Conservation (phyloP, 1,140 invertebrate genomes). For the Tyrophagus putrescentiae region DNA sequence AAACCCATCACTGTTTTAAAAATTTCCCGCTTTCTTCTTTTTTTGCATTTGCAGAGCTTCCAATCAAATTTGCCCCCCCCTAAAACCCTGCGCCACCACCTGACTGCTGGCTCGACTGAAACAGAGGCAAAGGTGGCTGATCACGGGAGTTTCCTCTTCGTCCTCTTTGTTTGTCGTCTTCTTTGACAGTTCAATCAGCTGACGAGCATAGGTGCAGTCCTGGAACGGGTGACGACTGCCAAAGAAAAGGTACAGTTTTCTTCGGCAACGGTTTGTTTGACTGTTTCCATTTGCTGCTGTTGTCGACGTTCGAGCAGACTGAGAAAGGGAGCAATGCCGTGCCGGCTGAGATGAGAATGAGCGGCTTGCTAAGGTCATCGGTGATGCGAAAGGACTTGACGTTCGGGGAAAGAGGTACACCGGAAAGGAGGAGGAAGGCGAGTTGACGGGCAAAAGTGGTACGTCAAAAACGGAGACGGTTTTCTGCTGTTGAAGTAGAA, state of each 20-base stretch:
- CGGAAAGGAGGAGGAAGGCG: conserved; percentile 32
- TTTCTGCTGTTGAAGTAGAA: neutral
- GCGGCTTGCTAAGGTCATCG: conserved; percentile 39
- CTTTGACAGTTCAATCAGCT: conserved; percentile 41
- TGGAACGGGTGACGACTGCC: conserved; percentile 51
- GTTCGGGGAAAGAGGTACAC: conserved; percentile 44
- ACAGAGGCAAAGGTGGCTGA: conserved; percentile 43
- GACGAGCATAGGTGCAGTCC: conserved; percentile 46
- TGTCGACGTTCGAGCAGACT: conserved; percentile 38
- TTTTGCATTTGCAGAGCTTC: neutral
- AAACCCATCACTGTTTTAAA: neutral
- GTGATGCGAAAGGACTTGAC: conserved; percentile 43
- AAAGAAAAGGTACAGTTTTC: conserved; percentile 49
- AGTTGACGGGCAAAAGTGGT: neutral
- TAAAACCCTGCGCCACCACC: neutral
- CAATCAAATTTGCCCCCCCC: neutral
- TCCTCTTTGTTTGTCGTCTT: too few relatives aligned
- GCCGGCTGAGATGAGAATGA: conserved; percentile 64
- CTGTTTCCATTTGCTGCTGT: too few relatives aligned
- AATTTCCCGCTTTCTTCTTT: too few relatives aligned
- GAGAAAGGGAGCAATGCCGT: conserved; percentile 65
- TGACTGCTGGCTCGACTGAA: conserved; percentile 46
- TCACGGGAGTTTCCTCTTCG: conserved; percentile 29
- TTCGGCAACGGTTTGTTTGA: conserved; percentile 27
- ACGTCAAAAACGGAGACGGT: neutral